phyloP scores from a whole-genome alignment of 2,888 invertebrate species.

The Apamea anceps region DNA sequence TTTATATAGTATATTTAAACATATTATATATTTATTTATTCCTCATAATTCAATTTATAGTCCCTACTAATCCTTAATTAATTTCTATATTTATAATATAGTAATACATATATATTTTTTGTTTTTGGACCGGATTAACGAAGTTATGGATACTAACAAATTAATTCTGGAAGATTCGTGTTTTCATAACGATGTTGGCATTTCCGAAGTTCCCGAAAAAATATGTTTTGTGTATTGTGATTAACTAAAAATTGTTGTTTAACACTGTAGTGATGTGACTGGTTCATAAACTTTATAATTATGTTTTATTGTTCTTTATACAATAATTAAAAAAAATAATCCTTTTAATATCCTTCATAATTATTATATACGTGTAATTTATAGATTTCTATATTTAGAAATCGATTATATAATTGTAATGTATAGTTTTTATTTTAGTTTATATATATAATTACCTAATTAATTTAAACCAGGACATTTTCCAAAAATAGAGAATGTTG shows the following conservation, averaged over 20 bases:
- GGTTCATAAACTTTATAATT: slow-evolving; percentile 15
- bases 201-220: slow-evolving; percentile 63
- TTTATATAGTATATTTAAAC: slow-evolving; percentile 1
- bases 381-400: slow-evolving; percentile 46
- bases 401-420: slow-evolving; percentile 43
- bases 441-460: neutral
- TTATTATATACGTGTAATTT: slow-evolving; percentile 46
- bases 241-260: slow-evolving; percentile 75
- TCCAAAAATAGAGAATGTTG: neutral
- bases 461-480: neutral
- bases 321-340: neutral
- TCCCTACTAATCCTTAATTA: slow-evolving; percentile 40
- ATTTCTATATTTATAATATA: slow-evolving; percentile 30
- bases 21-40: slow-evolving; percentile 17
- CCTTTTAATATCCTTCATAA: neutral
- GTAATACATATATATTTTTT: slow-evolving; percentile 23
- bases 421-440: slow-evolving; percentile 8
- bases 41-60: slow-evolving; percentile 8
- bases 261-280: slow-evolving; percentile 54
- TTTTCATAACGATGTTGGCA: slow-evolving; percentile 54
- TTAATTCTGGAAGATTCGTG: slow-evolving; percentile 60
- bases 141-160: slow-evolving; percentile 58
- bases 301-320: neutral
- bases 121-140: slow-evolving; percentile 50
- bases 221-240: slow-evolving; percentile 73